These are phyloP conservation scores for Ips typographus DNA, from an alignment of 1,140 invertebrate genomes.

Conservation along the genomic window DNA sequence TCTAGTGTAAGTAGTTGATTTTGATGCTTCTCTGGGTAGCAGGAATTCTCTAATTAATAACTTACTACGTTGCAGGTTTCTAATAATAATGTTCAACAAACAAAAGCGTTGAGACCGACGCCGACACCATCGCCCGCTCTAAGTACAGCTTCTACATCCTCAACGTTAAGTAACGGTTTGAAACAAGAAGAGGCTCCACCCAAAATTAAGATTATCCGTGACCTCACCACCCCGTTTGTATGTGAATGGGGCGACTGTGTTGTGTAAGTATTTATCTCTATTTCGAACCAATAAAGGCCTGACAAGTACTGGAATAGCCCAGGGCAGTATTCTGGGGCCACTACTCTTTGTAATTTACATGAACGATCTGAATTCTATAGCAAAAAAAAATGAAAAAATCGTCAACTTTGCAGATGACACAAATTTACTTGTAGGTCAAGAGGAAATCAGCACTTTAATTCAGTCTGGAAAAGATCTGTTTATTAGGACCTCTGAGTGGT, in stretches of 20 bases:
- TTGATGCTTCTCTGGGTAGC: neutral
- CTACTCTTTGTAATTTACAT: neutral
- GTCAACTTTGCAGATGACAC: too few relatives aligned
- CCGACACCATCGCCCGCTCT: slow-evolving; percentile 42
- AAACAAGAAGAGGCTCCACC: slow-evolving; percentile 36
- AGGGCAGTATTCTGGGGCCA: too few relatives aligned
- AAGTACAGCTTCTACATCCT: slow-evolving; percentile 51
- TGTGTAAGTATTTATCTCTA: slow-evolving; percentile 57
- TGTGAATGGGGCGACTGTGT: slow-evolving; percentile 92
- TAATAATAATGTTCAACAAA: slow-evolving; percentile 53
- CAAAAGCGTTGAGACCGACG: slow-evolving; percentile 51
- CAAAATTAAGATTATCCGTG: slow-evolving; percentile 44
- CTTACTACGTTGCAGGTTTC: slow-evolving; percentile 25
- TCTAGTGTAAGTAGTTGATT: slow-evolving; percentile 44
- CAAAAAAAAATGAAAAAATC: too few relatives aligned
- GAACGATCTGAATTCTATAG: too few relatives aligned
- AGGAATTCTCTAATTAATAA: neutral
- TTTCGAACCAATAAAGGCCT: too few relatives aligned
- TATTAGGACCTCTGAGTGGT: too few relatives aligned
- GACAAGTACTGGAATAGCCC: too few relatives aligned
- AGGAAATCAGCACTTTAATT: too few relatives aligned
- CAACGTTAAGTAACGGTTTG: slow-evolving; percentile 31
- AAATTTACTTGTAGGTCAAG: too few relatives aligned
- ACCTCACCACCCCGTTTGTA: slow-evolving; percentile 63
- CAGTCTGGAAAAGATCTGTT: too few relatives aligned